Evolutionary conservation across 2,113 vertebrate species (phyloP).

Genomic region (Rafetus swinhoei): DNA sequence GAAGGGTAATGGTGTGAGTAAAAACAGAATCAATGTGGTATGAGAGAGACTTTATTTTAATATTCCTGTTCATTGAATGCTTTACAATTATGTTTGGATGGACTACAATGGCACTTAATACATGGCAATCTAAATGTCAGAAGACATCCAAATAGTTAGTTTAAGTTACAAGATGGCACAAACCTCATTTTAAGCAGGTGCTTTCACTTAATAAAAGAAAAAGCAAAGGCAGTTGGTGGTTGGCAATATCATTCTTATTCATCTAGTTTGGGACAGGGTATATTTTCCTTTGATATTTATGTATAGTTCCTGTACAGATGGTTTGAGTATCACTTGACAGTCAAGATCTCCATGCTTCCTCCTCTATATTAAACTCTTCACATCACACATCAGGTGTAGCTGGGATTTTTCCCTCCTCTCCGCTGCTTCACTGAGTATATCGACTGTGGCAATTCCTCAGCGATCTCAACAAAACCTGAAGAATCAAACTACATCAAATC

Average conservation of each 20-base stretch:
- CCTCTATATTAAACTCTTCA: background rate
- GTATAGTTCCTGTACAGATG: accelerated
- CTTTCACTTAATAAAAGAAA: background rate
- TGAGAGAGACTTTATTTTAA: conserved; percentile 26
- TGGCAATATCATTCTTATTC: background rate
- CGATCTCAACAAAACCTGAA: background rate
- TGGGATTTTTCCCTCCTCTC: background rate
- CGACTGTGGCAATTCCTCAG: background rate
- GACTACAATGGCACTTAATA: background rate
- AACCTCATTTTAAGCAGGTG: background rate
- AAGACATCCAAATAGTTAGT: too few species aligned
- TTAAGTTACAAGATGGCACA: background rate
- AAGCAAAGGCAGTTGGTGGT: background rate
- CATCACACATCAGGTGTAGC: accelerated
- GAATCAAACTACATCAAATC: background rate
- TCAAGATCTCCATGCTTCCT: background rate
- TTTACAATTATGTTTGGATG: background rate
- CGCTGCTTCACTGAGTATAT: accelerated
- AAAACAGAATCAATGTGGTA: background rate
- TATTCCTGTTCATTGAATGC: background rate
- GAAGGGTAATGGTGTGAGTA: background rate
- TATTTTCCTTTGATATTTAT: background rate
- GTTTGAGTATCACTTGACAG: background rate
- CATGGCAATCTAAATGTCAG: background rate
- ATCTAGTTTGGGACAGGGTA: background rate